Conservation (phyloP, 1,140 invertebrate genomes). For the Drosophila nigrodunni region DNA sequence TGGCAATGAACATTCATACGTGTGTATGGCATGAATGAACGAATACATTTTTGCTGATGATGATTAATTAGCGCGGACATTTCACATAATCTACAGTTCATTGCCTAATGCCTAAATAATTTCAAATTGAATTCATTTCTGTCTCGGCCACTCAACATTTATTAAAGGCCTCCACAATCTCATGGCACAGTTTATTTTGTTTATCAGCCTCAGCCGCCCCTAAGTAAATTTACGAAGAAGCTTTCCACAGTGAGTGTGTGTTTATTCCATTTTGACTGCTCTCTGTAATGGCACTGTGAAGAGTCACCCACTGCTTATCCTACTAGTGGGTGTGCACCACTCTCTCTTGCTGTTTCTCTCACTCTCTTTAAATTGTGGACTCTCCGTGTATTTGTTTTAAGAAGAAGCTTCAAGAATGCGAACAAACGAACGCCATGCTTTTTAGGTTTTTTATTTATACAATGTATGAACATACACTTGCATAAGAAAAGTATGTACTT, state of each 20-base stretch:
- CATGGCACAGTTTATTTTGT: slow-evolving; percentile 61
- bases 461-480: slow-evolving; percentile 25
- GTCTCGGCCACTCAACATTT: slow-evolving; percentile 15
- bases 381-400: slow-evolving; percentile 32
- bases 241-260: slow-evolving; percentile 30
- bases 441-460: slow-evolving; percentile 5
- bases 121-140: slow-evolving; percentile 17
- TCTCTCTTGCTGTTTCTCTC: slow-evolving; percentile 5
- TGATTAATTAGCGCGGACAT: slow-evolving; percentile 68
- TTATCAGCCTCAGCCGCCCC: slow-evolving; percentile 62
- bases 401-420: slow-evolving; percentile 60
- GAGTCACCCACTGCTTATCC: slow-evolving; percentile 38
- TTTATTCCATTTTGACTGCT: slow-evolving; percentile 8
- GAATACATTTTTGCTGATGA: slow-evolving; percentile 40
- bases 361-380: neutral
- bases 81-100: slow-evolving; percentile 53
- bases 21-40: neutral
- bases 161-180: slow-evolving; percentile 40
- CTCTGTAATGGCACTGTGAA: slow-evolving; percentile 28
- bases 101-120: slow-evolving; percentile 40
- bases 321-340: slow-evolving; percentile 31
- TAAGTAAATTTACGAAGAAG: slow-evolving; percentile 54
- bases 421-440: slow-evolving; percentile 39
- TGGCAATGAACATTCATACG: neutral
- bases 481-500: slow-evolving; percentile 9